phyloP scores from a whole-genome alignment of 2,888 invertebrate species.

The Drosophila prostipennis region DNA sequence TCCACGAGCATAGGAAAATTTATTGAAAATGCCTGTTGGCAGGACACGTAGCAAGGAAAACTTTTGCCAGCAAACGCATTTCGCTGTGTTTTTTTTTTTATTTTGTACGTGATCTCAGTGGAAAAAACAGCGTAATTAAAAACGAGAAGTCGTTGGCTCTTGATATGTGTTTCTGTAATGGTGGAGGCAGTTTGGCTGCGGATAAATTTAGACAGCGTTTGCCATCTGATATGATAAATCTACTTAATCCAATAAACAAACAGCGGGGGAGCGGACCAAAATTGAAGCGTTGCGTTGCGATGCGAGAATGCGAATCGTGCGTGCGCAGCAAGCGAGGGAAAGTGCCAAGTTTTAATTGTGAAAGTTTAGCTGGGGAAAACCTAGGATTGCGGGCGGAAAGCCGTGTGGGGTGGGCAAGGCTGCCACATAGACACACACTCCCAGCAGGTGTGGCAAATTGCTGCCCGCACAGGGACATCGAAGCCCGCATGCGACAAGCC shows the following conservation, averaged over 20 bases:
- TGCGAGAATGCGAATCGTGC: slow-evolving; percentile 38
- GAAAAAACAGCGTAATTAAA: slow-evolving; percentile 72
- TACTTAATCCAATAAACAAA: slow-evolving; percentile 72
- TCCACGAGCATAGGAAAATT: slow-evolving; percentile 51
- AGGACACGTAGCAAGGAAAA: slow-evolving; percentile 66
- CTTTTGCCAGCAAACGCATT: slow-evolving; percentile 44
- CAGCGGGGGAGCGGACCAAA: slow-evolving; percentile 45
- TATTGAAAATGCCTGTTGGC: slow-evolving; percentile 74
- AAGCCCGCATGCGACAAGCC: slow-evolving; percentile 37
- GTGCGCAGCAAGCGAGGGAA: slow-evolving; percentile 43
- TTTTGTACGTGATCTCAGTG: slow-evolving; percentile 61
- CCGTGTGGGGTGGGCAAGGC: slow-evolving; percentile 1
- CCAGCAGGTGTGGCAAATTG: slow-evolving; percentile 76
- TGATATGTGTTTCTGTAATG: slow-evolving; percentile 40
- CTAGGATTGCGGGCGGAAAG: slow-evolving; percentile 15
- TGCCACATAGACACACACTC: slow-evolving; percentile 37
- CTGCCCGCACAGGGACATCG: slow-evolving; percentile 53
- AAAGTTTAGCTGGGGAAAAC: slow-evolving; percentile 59
- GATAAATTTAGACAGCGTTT: slow-evolving; percentile 52
- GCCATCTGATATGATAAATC: slow-evolving; percentile 73
- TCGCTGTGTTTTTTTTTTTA: slow-evolving; percentile 26
- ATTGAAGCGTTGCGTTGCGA: slow-evolving; percentile 64
- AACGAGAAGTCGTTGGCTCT: slow-evolving; percentile 64
- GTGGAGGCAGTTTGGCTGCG: slow-evolving; percentile 23
- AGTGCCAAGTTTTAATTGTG: slow-evolving; percentile 76